Conservation (phyloP, 2,113 vertebrate species). For the Chaenocephalus aceratus region DNA sequence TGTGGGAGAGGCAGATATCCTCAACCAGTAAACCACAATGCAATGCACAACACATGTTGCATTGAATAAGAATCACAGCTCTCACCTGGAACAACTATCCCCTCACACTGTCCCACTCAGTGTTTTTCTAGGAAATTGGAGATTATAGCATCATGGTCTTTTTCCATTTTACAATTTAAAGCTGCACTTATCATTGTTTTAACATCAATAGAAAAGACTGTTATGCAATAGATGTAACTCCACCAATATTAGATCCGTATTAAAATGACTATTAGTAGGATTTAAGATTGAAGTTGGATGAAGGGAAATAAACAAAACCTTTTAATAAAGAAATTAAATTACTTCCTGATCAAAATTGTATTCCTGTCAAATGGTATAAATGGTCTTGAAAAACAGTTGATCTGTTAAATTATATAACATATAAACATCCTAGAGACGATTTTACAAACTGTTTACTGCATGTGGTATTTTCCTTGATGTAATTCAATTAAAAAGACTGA, state of each 20-base stretch:
- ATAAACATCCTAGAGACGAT: background rate
- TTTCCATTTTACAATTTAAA: conserved; percentile 1
- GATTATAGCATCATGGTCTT: background rate
- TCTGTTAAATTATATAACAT: background rate
- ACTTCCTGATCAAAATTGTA: background rate
- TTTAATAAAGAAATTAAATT: too few relatives aligned
- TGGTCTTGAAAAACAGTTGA: background rate
- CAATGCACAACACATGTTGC: conserved; percentile 20
- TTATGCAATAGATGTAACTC: background rate
- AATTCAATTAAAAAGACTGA: background rate
- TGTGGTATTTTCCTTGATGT: background rate
- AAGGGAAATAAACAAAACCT: too few relatives aligned
- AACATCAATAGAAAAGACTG: background rate
- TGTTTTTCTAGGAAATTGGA: background rate
- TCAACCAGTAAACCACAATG: background rate
- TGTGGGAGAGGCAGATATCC: background rate
- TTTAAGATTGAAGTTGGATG: too few relatives aligned
- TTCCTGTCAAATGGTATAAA: background rate
- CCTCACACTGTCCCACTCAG: background rate
- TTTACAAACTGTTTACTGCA: background rate
- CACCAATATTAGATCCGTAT: too few relatives aligned
- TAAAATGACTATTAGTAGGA: too few relatives aligned
- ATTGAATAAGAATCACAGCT: background rate
- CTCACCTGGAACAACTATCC: background rate
- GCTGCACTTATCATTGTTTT: background rate